Evolutionary conservation across 2,888 invertebrate species (phyloP), one percentile per base, ranked within the genome.

Genomic region (Noctua janthina): DNA sequence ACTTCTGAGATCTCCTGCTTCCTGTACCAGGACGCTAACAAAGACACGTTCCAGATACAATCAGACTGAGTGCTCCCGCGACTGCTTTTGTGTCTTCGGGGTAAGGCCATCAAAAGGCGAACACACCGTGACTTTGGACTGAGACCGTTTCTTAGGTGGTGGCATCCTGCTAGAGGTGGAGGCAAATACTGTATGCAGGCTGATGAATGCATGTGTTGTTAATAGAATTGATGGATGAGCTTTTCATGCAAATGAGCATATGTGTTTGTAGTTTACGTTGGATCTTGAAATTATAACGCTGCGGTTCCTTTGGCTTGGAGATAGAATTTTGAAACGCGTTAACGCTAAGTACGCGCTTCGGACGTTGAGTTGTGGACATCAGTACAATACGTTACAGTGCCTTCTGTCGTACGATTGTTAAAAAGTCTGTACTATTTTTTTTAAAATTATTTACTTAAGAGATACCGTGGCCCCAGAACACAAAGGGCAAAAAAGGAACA

Each of bases 51-150:
- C 80, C 88, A 88, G 87, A 88, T 84, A 88, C 84, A 88, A 88
- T 88, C 88, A 87, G 78, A 8, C 59, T 72, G 89, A 88, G 86
- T 86, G 89, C 89, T 80, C 89, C 88, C 88, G 79, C 82, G 80
- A 72, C 89, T 77, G 84, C 62, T 79, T 88, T 88, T 88, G 89
- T 87, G 70, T 71, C 74, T 86, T 77, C 79, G 72, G 79, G 76
- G 80, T 64, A 70, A 78, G 74, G 68, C 70, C 79, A 71, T 88
- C 89, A 89, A 89, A 89, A 84, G 86, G 76, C 80, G 74, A 82
- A 85, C 54, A 70, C 67, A 10, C 39, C 59, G 73, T 62, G 43
- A 76, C 23, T 59, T 71, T 72, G 76, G 56, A 68, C 49, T 73
- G 71, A 43, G 49, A 51, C 49, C 70, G 39, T 66, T 74, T 70